Conservation (phyloP, 2,888 invertebrate species). For the Drosophila buzzatii region DNA sequence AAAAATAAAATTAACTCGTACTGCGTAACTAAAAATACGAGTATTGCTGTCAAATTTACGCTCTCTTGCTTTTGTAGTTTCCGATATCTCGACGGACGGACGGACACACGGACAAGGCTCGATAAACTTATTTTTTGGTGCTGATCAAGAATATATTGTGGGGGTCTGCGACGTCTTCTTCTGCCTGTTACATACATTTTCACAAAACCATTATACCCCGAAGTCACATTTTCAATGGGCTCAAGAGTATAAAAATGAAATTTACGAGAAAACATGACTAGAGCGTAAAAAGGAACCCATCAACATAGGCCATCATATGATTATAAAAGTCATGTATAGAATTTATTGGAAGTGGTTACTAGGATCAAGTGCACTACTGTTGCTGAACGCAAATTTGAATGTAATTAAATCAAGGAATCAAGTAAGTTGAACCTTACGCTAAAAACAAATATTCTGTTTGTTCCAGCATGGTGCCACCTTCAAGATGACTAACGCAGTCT, state of each 20-base stretch:
- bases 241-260: neutral
- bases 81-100: too few relatives aligned
- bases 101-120: too few relatives aligned
- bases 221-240: too few relatives aligned
- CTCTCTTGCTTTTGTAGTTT: too few relatives aligned
- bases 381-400: neutral
- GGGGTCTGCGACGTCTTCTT: too few relatives aligned
- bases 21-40: too few relatives aligned
- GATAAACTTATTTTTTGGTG: too few relatives aligned
- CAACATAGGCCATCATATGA: neutral
- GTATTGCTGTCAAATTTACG: too few relatives aligned
- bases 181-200: too few relatives aligned
- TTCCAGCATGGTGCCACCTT: neutral
- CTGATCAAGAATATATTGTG: too few relatives aligned
- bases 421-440: neutral
- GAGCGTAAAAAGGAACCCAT: fast-evolving
- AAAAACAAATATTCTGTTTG: neutral
- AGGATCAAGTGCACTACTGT: neutral
- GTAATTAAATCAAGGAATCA: neutral
- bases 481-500: slow-evolving; percentile 3
- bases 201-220: neutral
- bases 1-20: too few relatives aligned
- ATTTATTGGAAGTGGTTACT: neutral
- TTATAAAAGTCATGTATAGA: too few relatives aligned
- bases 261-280: neutral